These are phyloP conservation scores for Astyanax mexicanus DNA, from an alignment of 2,797 vertebrate species.

Conservation along the genomic window DNA sequence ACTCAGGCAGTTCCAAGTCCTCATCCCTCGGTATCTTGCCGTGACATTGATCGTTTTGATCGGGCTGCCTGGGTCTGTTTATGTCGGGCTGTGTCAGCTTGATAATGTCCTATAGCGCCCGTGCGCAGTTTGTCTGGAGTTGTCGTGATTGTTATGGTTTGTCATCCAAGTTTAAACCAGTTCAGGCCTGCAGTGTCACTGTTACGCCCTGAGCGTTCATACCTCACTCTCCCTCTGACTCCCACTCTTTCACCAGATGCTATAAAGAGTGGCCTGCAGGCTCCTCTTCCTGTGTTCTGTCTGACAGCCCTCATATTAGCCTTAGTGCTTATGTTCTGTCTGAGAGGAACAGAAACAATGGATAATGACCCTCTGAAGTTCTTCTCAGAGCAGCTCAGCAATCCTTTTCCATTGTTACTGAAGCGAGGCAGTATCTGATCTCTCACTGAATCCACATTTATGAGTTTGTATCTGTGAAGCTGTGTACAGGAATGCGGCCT, in stretches of 20 bases:
- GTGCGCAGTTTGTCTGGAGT: background rate
- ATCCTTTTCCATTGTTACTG: background rate
- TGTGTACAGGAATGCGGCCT: no score
- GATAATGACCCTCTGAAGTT: background rate
- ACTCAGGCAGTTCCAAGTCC: background rate
- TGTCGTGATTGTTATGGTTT: background rate
- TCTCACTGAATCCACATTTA: no score
- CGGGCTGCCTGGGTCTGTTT: background rate
- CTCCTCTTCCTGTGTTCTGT: constrained; percentile 13
- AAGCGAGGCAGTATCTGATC: background rate
- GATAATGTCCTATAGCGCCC: background rate
- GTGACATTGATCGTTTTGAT: background rate
- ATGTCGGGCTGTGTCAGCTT: background rate
- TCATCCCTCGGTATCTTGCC: background rate
- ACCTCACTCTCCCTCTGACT: background rate
- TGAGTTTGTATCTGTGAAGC: no score
- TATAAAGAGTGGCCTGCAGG: background rate
- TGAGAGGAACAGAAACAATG: background rate
- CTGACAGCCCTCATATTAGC: background rate
- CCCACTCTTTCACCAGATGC: background rate
- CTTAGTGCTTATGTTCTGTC: background rate
- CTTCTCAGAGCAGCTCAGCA: no score
- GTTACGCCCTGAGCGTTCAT: background rate
- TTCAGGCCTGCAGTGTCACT: background rate
- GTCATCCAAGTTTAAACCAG: background rate